A percentile compares a stretch with the other conserved stretches of the same genome.
Conservation (phyloP, 2,888 invertebrate species). For the Cactoblastis cactorum region DNA sequence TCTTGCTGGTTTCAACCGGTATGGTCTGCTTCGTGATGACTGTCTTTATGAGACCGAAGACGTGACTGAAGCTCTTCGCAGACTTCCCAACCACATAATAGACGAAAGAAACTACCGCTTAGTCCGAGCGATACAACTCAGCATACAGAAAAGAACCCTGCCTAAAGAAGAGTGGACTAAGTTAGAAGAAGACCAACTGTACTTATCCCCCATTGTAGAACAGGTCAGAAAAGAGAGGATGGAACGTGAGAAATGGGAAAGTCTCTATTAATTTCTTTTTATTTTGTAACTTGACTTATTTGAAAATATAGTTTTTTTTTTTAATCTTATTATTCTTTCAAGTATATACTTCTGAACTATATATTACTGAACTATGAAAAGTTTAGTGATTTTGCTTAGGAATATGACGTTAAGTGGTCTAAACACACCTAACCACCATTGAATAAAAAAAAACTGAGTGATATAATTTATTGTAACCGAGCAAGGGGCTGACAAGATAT, state of each 20-base stretch:
- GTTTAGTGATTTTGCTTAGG: too few relatives aligned
- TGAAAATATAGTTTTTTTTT: neutral
- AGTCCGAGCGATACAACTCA: slow-evolving; percentile 89
- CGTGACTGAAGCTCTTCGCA: slow-evolving; percentile 89
- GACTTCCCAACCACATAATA: slow-evolving; percentile 84
- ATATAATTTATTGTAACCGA: too few relatives aligned
- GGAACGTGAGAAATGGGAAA: slow-evolving; percentile 90
- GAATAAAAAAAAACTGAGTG: too few relatives aligned
- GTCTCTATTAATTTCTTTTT: slow-evolving; percentile 71
- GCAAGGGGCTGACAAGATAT: too few relatives aligned
- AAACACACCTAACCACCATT: too few relatives aligned
- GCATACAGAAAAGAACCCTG: slow-evolving; percentile 85
- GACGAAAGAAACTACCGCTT: slow-evolving; percentile 94
- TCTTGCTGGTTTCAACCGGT: slow-evolving; percentile 88
- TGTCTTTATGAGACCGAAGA: slow-evolving; percentile 84
- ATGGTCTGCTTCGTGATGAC: slow-evolving; percentile 91
- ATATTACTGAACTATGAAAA: too few relatives aligned
- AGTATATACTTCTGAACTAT: too few relatives aligned
- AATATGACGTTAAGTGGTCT: too few relatives aligned
- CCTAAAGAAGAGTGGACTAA: slow-evolving; percentile 96
- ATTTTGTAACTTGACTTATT: neutral
- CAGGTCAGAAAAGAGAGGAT: slow-evolving; percentile 88
- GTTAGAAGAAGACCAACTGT: slow-evolving; percentile 89
- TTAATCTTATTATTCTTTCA: too few relatives aligned
- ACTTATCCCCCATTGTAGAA: slow-evolving; percentile 88